A percentile compares a stretch with the other conserved stretches of the same genome.
Conservation (phyloP, 2,113 vertebrate species). For the Paedocypris sp. region DNA sequence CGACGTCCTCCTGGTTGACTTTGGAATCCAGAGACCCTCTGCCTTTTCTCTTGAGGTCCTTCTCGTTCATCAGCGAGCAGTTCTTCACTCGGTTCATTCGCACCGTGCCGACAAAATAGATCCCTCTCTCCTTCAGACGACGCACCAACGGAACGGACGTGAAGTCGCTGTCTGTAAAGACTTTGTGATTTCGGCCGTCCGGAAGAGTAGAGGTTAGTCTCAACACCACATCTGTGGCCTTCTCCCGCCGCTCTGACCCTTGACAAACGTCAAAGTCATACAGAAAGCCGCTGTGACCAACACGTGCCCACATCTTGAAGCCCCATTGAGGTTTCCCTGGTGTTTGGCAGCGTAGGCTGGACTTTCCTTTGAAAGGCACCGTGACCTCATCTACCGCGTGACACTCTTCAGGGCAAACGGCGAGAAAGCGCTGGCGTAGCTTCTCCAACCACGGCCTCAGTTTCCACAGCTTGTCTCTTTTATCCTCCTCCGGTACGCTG, state of each 20-base stretch:
- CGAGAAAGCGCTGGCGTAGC: too few species aligned
- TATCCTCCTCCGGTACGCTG: too few species aligned
- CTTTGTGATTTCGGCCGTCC: constrained; percentile 23
- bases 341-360: too few species aligned
- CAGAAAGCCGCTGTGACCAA: constrained; percentile 21
- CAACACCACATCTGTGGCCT: constrained; percentile 23
- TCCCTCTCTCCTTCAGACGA: constrained; percentile 11
- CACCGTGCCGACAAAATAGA: constrained; percentile 30
- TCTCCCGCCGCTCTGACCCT: constrained; percentile 12
- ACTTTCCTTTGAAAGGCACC: too few species aligned
- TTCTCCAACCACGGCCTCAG: too few species aligned
- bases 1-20: too few species aligned
- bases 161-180: constrained; percentile 25
- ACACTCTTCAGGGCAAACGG: too few species aligned
- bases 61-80: not conserved
- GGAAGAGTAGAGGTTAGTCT: constrained; percentile 23
- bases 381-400: too few species aligned
- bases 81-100: not conserved
- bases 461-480: too few species aligned
- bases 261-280: constrained; percentile 25
- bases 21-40: too few species aligned
- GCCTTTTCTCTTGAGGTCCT: too few species aligned
- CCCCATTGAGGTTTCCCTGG: too few species aligned
- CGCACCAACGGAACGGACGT: constrained; percentile 14
- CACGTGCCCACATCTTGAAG: constrained; percentile 23